Percentiles rank a stretch among this genome's conserved stretches.
These are phyloP conservation scores for Hypanus sabinus DNA, from an alignment of 2,113 vertebrate genomes.

Conservation along the genomic window DNA sequence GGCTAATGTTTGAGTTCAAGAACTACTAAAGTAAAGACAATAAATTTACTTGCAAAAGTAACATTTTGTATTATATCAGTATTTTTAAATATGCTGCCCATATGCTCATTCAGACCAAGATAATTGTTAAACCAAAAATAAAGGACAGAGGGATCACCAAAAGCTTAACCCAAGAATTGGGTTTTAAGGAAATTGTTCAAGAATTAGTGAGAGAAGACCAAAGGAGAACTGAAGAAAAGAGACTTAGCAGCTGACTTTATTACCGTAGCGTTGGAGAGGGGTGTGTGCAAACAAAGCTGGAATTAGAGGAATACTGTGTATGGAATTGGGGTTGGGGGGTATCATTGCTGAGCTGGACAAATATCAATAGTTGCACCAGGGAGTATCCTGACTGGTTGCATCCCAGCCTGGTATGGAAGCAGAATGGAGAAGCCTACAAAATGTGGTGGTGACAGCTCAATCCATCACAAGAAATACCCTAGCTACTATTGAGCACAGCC, in stretches of 20 bases:
- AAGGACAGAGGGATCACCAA: not conserved
- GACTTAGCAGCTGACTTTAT: not conserved
- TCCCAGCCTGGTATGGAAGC: no score
- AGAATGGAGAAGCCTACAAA: not conserved
- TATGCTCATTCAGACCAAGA: not conserved
- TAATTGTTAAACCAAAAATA: not conserved
- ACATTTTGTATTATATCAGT: not conserved
- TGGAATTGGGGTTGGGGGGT: not conserved
- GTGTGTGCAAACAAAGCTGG: not conserved
- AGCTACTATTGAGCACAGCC: no score
- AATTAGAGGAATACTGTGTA: not conserved
- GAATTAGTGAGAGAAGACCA: not conserved
- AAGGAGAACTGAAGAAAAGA: not conserved
- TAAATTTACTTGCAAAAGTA: not conserved
- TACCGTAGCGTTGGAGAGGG: no score
- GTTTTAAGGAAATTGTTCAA: not conserved
- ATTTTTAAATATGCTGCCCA: not conserved
- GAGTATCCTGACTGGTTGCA: no score
- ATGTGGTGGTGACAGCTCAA: no score
- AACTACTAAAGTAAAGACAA: not conserved
- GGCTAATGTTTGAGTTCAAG: not conserved
- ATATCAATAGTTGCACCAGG: no score
- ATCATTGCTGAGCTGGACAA: no score
- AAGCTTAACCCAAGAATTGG: not conserved
- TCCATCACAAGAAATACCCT: no score